These are phyloP conservation scores for Silurus meridionalis DNA, from an alignment of 2,113 vertebrate species.

Conservation along the genomic window DNA sequence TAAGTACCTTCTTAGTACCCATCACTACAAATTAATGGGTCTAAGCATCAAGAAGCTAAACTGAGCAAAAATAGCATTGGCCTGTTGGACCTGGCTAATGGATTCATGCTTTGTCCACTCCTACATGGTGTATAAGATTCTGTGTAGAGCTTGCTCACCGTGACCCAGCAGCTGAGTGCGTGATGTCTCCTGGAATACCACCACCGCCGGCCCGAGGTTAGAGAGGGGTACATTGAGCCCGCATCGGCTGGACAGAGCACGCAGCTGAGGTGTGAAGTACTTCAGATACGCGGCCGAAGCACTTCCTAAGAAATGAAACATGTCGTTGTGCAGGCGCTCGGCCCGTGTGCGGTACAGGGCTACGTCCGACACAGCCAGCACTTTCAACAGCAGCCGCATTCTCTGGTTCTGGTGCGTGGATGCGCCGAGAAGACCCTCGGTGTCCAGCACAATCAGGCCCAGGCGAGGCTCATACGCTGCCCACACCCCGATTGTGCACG, in stretches of 20 bases:
- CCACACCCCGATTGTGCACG: slow-evolving; percentile 81
- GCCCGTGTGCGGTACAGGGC: slow-evolving; percentile 79
- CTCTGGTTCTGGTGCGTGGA: slow-evolving; percentile 75
- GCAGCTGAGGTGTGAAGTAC: slow-evolving; percentile 78
- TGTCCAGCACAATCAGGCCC: slow-evolving; percentile 74
- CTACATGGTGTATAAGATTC: background rate
- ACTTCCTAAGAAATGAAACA: slow-evolving; percentile 81
- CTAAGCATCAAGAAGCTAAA: background rate
- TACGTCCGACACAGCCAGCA: slow-evolving; percentile 79
- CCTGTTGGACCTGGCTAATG: background rate
- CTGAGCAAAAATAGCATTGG: background rate
- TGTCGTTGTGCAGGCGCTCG: slow-evolving; percentile 81
- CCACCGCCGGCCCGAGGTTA: slow-evolving; percentile 74
- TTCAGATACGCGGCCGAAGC: slow-evolving; percentile 79
- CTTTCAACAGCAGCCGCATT: slow-evolving; percentile 77
- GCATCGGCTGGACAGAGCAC: slow-evolving; percentile 74
- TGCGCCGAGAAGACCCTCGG: slow-evolving; percentile 76
- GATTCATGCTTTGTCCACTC: no score
- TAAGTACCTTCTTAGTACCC: background rate
- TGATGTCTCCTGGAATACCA: slow-evolving; percentile 80
- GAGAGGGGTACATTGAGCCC: slow-evolving; percentile 79
- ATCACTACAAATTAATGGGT: background rate
- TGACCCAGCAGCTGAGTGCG: slow-evolving; percentile 76
- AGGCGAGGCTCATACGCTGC: slow-evolving; percentile 72
- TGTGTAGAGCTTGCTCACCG: slow-evolving; percentile 56